A percentile compares a stretch with the other conserved stretches of the same genome.
phyloP scores from a whole-genome alignment of 2,113 vertebrate genomes.

The Capreolus pygargus region DNA sequence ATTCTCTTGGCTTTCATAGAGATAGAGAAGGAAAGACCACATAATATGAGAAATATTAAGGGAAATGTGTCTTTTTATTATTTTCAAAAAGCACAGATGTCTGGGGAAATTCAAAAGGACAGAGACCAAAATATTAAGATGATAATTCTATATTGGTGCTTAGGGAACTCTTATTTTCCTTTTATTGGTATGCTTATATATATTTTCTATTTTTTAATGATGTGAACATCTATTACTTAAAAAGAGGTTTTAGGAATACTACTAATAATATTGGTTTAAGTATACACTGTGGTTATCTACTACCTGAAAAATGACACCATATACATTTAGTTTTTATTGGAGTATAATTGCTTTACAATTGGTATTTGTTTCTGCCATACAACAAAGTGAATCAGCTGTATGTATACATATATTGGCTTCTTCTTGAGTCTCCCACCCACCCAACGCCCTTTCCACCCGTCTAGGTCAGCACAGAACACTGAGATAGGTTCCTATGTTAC shows the following conservation, averaged over 20 bases:
- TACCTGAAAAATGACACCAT: background rate
- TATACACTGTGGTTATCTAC: background rate
- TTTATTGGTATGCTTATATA: background rate
- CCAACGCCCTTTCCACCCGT: background rate
- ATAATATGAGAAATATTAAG: background rate
- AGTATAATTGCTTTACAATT: background rate
- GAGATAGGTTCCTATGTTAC: background rate
- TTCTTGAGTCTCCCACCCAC: background rate
- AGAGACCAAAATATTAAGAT: background rate
- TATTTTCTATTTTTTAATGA: background rate
- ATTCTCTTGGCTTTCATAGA: background rate
- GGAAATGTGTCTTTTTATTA: background rate
- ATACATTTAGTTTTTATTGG: background rate
- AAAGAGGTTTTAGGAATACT: background rate
- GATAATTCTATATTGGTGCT: background rate
- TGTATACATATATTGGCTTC: background rate
- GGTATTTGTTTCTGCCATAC: background rate
- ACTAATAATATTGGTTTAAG: background rate
- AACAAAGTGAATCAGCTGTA: background rate
- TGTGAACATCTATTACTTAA: background rate
- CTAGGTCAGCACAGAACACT: background rate
- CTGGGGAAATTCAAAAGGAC: background rate
- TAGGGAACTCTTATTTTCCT: background rate
- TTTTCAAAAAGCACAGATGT: background rate
- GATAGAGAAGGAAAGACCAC: background rate